Evolutionary conservation across 2,797 vertebrate species (phyloP).

Genomic region (Neosalanx taihuensis): DNA sequence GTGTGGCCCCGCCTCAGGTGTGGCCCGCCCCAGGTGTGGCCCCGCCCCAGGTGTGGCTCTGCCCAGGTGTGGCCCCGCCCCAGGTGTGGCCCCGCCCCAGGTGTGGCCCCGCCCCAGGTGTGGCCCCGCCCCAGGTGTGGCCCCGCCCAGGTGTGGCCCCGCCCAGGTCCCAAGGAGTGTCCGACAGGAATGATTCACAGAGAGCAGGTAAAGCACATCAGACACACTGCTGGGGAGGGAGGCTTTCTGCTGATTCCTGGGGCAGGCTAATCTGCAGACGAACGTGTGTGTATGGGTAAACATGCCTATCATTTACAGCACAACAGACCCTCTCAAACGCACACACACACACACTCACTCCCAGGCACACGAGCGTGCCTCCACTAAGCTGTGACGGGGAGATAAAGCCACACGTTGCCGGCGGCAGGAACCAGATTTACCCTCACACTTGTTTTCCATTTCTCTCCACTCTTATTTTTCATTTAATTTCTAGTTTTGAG

Average conservation of each 20-base stretch:
- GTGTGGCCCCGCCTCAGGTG: no score
- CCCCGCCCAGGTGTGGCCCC: slow-evolving; percentile 12
- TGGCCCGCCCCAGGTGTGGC: no score
- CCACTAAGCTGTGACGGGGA: slow-evolving; percentile 51
- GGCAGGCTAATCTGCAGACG: slow-evolving; percentile 56
- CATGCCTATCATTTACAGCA: slow-evolving; percentile 48
- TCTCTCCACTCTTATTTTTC: slow-evolving; percentile 41
- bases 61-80: no score
- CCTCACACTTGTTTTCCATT: slow-evolving; percentile 34
- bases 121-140: no score
- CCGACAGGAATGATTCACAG: slow-evolving; percentile 39
- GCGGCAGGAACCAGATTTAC: slow-evolving; percentile 49
- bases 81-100: no score
- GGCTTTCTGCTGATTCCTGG: slow-evolving; percentile 37
- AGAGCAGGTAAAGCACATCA: slow-evolving; percentile 28
- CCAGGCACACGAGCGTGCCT: slow-evolving; percentile 20
- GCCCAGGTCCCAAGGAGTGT: slow-evolving; percentile 32
- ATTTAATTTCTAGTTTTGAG: slow-evolving; percentile 47
- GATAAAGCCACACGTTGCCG: slow-evolving; percentile 53
- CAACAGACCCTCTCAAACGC: slow-evolving; percentile 3
- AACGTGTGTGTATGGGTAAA: slow-evolving; percentile 45
- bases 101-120: no score
- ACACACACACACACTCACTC: slow-evolving; percentile 20
- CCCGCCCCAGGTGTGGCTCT: no score
- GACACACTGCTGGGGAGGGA: slow-evolving; percentile 44